Base-by-base conservation (phyloP, 2,888 invertebrate species). In the Argyresthia goedartella region DNA sequence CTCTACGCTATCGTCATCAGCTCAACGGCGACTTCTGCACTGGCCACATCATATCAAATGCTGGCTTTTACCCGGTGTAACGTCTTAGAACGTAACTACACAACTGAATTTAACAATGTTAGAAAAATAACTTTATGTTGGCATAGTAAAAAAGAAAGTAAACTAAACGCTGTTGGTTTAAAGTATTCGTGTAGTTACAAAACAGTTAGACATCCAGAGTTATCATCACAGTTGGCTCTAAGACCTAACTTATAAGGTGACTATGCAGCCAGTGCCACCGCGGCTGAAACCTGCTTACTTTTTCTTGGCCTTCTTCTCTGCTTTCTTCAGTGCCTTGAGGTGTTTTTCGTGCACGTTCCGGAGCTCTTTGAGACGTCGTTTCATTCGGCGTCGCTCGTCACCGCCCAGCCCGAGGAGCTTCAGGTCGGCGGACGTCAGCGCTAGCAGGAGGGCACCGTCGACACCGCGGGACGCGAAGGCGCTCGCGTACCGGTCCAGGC, bases 391-490 rank as follows among this genome's bases (percentile, higher is more conserved):
- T 57, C 91, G 91, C 73, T 95, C 95, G 75, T 95, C 95, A 55
- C 95, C 93, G 52, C 89, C 88, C 49, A 95, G 91, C 47, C 95
- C 95, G 47, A 95, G 88, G 59, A 92, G 90, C 87, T 98, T 99
- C 59, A 99, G 91, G 81, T 96, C 97, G 54, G 95, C 92, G 0
- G 97, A 95, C 71, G 97, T 97, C 52, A 99, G 88, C 57, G 94
- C 91, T 47, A 99, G 86, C 53, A 99, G 88, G 52, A 95, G 92
- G 39, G 91, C 89, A 15, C 99, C 99, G 75, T 95, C 95, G 51
- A 99, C 93, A 68, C 94, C 93, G 64, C 95, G 92, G 64, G 95
- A 94, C 52, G 94, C 91, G 76, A 98, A 96, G 64, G 95, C 94
- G 49, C 94, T 90, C 61, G 95, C 93, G 82, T 95, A 94, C 53